A percentile compares a stretch with the other conserved stretches of the same genome.
These are phyloP conservation scores for Noctua fimbriata DNA, from an alignment of 2,888 invertebrate species.

Conservation along the genomic window DNA sequence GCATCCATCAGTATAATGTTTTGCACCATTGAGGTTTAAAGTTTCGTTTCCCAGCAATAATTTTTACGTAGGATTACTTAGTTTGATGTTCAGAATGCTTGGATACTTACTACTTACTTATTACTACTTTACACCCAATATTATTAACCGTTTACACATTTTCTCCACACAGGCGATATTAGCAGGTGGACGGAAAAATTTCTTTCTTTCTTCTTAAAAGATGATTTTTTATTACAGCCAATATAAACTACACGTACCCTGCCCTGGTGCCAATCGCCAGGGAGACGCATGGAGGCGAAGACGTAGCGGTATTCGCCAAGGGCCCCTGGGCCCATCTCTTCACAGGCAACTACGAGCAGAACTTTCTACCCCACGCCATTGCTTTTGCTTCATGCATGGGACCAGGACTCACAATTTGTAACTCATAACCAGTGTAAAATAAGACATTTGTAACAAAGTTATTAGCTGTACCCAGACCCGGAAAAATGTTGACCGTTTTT, in stretches of 20 bases:
- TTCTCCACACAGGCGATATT: constrained; percentile 90
- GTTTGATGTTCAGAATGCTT: no score
- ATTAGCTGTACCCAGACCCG: not conserved
- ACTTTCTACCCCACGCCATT: constrained; percentile 94
- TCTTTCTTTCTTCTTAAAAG: constrained; percentile 91
- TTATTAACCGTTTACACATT: not conserved
- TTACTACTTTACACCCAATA: no score
- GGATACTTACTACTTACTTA: no score
- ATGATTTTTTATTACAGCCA: constrained; percentile 80
- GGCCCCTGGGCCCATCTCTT: constrained; percentile 96
- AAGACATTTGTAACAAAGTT: not conserved
- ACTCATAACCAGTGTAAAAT: constrained; percentile 41
- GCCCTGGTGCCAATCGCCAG: constrained; percentile 90
- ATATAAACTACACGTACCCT: constrained; percentile 89
- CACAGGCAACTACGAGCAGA: constrained; percentile 94
- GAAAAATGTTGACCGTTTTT: not conserved
- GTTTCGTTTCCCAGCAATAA: no score
- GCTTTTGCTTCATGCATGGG: constrained; percentile 94
- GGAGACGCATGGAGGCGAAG: constrained; percentile 95
- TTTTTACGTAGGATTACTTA: no score
- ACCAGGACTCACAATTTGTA: constrained; percentile 88
- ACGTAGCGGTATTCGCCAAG: constrained; percentile 94
- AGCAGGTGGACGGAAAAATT: constrained; percentile 94
- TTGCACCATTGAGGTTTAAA: no score
- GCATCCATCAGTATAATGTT: no score